Conservation (phyloP, 92 coral and sea anemone genomes). For the Metridium senile region DNA sequence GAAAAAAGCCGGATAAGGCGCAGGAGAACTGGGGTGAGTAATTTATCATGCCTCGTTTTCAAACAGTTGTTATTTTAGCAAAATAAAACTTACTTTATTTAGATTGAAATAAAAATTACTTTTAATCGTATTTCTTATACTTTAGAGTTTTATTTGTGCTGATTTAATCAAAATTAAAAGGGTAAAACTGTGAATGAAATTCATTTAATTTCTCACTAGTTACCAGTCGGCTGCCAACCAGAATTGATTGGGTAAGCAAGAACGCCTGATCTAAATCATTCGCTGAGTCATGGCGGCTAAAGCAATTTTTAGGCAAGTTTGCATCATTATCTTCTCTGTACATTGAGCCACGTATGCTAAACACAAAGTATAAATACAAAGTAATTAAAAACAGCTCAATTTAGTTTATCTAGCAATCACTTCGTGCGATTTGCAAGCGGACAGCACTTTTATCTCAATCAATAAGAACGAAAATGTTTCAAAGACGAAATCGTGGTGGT, state of each 20-base stretch:
- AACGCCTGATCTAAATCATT: conserved; percentile 26
- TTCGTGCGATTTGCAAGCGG: background rate
- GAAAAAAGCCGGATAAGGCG: background rate
- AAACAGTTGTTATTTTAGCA: background rate
- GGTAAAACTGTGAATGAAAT: too few species aligned
- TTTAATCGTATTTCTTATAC: background rate
- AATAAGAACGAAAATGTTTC: conserved; percentile 57
- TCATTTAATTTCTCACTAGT: too few species aligned
- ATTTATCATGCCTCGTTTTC: conserved; percentile 6
- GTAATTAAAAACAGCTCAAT: background rate
- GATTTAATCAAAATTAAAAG: too few species aligned
- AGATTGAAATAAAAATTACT: background rate
- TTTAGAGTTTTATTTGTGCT: too few species aligned
- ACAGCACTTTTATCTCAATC: background rate
- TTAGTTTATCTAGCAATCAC: background rate
- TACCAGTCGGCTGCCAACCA: too few species aligned
- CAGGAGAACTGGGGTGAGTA: conserved; percentile 14
- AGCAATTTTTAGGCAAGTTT: conserved; percentile 25
- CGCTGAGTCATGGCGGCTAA: conserved; percentile 21
- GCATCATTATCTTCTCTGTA: conserved; percentile 31
- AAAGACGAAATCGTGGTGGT: conserved; percentile 79
- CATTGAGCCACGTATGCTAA: conserved; percentile 34
- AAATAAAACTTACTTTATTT: background rate
- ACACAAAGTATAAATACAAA: conserved; percentile 5
- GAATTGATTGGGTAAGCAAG: too few species aligned